A percentile compares a stretch with the other conserved stretches of the same genome.
phyloP scores from a whole-genome alignment of 2,888 invertebrate species.

The Protophormia terraenovae region DNA sequence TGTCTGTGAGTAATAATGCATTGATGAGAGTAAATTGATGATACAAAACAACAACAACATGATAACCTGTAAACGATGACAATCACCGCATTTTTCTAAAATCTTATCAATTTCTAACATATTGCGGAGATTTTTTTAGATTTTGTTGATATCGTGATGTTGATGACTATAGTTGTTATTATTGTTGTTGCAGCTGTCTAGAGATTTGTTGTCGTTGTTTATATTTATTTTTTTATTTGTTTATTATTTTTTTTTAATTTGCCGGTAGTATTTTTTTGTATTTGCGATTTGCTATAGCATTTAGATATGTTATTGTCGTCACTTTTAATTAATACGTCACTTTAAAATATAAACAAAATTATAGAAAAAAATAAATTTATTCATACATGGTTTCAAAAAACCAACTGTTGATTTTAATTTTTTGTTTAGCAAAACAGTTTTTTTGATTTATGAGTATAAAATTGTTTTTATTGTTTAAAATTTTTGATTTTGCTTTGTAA shows the following conservation, averaged over 20 bases:
- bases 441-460: background rate
- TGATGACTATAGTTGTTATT: background rate
- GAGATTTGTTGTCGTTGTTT: background rate
- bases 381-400: background rate
- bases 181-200: background rate
- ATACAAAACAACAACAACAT: constrained; percentile 82
- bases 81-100: constrained; percentile 83
- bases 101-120: constrained; percentile 82
- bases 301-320: constrained; percentile 17
- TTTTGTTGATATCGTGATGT: background rate
- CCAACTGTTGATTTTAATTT: background rate
- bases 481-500: background rate
- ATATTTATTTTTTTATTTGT: background rate
- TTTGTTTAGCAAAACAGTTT: background rate
- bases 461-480: background rate
- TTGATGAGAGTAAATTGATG: constrained; percentile 83
- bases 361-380: background rate
- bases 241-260: background rate
- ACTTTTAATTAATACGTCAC: constrained; percentile 5
- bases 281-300: constrained; percentile 12
- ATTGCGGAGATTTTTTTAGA: constrained; percentile 24
- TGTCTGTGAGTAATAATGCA: constrained; percentile 85
- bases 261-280: background rate
- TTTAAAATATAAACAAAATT: background rate
- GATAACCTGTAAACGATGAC: constrained; percentile 82